phyloP scores from a whole-genome alignment of 2,797 vertebrate genomes.

The Thalassophryne amazonica region DNA sequence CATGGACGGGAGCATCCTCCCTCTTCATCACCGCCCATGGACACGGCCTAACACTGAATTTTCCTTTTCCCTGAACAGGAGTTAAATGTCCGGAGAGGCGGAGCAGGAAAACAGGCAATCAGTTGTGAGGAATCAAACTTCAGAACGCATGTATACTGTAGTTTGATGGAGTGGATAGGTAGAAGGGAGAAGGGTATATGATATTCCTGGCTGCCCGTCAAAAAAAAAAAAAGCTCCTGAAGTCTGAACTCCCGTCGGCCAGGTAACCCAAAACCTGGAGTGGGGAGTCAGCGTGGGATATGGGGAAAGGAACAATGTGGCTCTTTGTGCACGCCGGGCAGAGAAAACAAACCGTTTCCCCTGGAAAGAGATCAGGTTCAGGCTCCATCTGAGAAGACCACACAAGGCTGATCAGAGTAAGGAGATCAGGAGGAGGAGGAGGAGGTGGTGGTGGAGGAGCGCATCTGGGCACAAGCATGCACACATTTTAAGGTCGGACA shows the following conservation, averaged over 20 bases:
- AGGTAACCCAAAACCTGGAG: constrained; percentile 77
- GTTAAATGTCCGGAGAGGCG: constrained; percentile 3
- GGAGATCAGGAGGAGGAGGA: constrained; percentile 27
- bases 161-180: constrained; percentile 58
- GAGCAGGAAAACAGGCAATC: constrained; percentile 40
- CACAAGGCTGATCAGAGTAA: constrained; percentile 74
- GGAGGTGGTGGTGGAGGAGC: constrained; percentile 27
- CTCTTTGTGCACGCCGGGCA: constrained; percentile 76
- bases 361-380: constrained; percentile 79
- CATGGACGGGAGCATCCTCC: no score
- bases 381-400: constrained; percentile 77
- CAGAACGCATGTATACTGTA: constrained; percentile 37
- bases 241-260: constrained; percentile 68
- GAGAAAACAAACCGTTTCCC: constrained; percentile 79
- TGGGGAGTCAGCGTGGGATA: constrained; percentile 76
- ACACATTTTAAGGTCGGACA: constrained; percentile 45
- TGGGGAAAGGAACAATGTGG: constrained; percentile 75
- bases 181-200: constrained; percentile 47
- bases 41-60: constrained; percentile 37
- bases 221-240: constrained; percentile 67
- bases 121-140: constrained; percentile 48
- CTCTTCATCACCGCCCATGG: constrained; percentile 8
- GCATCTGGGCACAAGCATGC: constrained; percentile 49
- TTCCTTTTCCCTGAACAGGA: constrained; percentile 29
- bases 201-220: constrained; percentile 66